These are phyloP conservation scores for Leptinotarsa defecta DNA, from an alignment of 1,140 invertebrate species.

Conservation along the genomic window DNA sequence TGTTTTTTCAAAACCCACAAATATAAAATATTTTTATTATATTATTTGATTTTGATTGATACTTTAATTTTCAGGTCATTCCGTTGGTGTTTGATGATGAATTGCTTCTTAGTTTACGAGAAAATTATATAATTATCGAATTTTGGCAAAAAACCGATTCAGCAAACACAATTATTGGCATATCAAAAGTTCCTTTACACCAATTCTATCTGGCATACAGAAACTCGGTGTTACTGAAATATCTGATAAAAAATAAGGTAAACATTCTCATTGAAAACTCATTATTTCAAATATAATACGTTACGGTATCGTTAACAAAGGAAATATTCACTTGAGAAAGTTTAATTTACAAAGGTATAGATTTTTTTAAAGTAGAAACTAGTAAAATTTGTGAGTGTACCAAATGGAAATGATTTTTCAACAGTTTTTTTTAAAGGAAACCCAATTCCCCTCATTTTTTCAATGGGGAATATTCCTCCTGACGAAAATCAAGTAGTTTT, in stretches of 20 bases:
- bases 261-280: not conserved
- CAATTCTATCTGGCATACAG: slow-evolving; percentile 65
- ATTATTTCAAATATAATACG: too few species aligned
- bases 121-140: slow-evolving; percentile 64
- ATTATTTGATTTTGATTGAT: slow-evolving; percentile 19
- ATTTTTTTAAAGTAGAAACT: too few species aligned
- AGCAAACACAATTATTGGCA: slow-evolving; percentile 58
- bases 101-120: slow-evolving; percentile 61
- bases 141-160: slow-evolving; percentile 57
- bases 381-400: too few species aligned
- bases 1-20: too few species aligned
- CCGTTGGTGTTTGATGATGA: slow-evolving; percentile 62
- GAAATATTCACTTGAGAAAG: too few species aligned
- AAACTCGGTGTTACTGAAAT: slow-evolving; percentile 62
- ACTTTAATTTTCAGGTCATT: slow-evolving; percentile 57
- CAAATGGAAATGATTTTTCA: too few species aligned
- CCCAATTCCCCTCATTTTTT: too few species aligned
- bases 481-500: too few species aligned
- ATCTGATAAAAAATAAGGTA: slow-evolving; percentile 55
- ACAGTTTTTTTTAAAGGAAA: too few species aligned
- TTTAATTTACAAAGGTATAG: too few species aligned
- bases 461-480: too few species aligned
- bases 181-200: slow-evolving; percentile 63
- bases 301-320: too few species aligned
- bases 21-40: slow-evolving; percentile 2